These are phyloP conservation scores for Spongilla lacustris DNA, from an alignment of 37 sponge, comb jelly and placozoan genomes.

Conservation along the genomic window DNA sequence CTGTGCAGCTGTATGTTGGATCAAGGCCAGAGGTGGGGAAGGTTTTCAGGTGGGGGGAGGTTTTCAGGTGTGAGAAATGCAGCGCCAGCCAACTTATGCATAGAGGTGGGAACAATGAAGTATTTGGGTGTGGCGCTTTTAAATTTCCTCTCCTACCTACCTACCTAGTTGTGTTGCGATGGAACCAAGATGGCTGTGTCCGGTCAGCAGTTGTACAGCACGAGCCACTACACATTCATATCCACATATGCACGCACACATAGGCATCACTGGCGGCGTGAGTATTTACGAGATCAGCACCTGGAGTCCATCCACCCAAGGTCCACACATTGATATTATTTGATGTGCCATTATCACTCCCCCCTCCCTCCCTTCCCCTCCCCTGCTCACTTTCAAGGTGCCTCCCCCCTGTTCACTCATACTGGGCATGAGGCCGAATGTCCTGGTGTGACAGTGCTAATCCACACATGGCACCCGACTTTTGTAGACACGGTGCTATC, in stretches of 20 bases:
- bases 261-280: background rate
- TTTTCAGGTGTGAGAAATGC: background rate
- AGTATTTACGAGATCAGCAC: background rate
- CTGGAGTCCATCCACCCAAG: background rate
- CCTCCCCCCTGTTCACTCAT: slow-evolving; percentile 48
- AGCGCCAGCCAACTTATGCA: background rate
- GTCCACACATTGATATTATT: background rate
- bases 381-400: background rate
- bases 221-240: background rate
- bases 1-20: background rate
- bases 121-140: background rate
- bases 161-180: background rate
- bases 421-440: slow-evolving; percentile 55
- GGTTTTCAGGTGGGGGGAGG: background rate
- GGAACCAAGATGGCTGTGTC: slow-evolving; percentile 4
- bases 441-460: slow-evolving; percentile 9
- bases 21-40: background rate
- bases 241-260: background rate
- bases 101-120: background rate
- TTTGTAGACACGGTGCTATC: slow-evolving; percentile 23
- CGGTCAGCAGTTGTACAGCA: background rate
- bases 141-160: background rate
- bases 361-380: background rate
- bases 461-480: slow-evolving; percentile 59
- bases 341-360: background rate